Percentiles rank a stretch among this genome's conserved stretches.
phyloP scores from a whole-genome alignment of 2,113 vertebrate genomes.

The Neotoma lepida region DNA sequence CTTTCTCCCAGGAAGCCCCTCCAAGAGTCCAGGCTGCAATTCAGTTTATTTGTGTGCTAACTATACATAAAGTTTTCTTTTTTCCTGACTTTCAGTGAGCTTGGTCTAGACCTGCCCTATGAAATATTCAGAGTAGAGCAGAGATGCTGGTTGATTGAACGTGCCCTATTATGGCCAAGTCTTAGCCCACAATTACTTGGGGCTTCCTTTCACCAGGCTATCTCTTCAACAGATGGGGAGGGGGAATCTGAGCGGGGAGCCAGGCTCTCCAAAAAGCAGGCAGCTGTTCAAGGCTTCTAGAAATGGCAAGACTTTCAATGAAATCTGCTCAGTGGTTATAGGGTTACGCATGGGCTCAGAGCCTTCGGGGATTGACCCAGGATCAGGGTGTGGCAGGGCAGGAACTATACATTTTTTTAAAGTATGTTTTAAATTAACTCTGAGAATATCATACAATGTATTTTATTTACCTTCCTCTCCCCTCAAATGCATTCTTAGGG shows the following conservation, averaged over 20 bases:
- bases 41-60: constrained; percentile 65
- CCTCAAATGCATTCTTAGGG: not conserved
- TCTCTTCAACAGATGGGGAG: constrained; percentile 48
- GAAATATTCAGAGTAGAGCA: constrained; percentile 77
- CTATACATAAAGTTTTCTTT: constrained; percentile 63
- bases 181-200: constrained; percentile 71
- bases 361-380: not conserved
- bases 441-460: not conserved
- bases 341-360: not conserved
- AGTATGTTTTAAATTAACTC: not conserved
- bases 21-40: constrained; percentile 39
- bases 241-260: not conserved
- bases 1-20: constrained; percentile 57
- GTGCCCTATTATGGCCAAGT: constrained; percentile 62
- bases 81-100: constrained; percentile 65
- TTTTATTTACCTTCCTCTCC: not conserved
- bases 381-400: not conserved
- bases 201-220: constrained; percentile 9
- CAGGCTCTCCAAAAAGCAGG: not conserved
- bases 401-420: not conserved
- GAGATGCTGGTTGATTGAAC: constrained; percentile 74
- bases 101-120: constrained; percentile 71
- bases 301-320: not conserved
- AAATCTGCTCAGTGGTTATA: not conserved
- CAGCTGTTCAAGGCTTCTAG: not conserved